Percentiles rank a stretch among this genome's conserved stretches.
Conservation (phyloP, 2,113 vertebrate genomes). For the Pundamilia nyererei region DNA sequence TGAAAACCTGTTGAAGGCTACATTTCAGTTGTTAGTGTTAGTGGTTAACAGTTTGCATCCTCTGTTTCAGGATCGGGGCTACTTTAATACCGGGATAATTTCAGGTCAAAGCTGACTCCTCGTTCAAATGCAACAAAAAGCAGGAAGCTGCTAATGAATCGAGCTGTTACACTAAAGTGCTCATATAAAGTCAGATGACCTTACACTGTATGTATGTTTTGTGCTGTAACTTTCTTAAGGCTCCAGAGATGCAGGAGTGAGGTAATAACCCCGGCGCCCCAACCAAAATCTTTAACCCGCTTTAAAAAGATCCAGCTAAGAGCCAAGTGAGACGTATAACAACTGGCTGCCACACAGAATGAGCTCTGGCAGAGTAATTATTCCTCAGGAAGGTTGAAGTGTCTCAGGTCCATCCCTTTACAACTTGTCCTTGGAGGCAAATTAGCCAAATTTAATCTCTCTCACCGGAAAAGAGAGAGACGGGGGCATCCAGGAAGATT, state of each 20-base stretch:
- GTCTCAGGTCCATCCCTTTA: conserved; percentile 17
- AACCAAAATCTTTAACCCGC: not conserved
- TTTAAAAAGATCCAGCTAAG: not conserved
- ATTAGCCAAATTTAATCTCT: not conserved
- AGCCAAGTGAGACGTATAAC: not conserved
- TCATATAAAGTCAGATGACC: not conserved
- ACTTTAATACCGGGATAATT: not conserved
- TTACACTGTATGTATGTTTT: not conserved
- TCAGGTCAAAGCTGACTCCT: not conserved
- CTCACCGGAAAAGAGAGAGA: not conserved
- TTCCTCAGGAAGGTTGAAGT: conserved; percentile 1
- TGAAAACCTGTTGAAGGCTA: not conserved
- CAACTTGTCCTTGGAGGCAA: conserved; percentile 2
- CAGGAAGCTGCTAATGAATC: not conserved
- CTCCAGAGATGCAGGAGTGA: not conserved
- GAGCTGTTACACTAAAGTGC: not conserved
- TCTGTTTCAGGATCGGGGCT: not conserved
- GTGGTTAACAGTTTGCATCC: not conserved
- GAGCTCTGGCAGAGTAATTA: conserved; percentile 34
- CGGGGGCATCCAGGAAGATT: not conserved
- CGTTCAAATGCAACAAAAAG: not conserved
- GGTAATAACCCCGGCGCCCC: not conserved
- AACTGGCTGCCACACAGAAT: conserved; percentile 5
- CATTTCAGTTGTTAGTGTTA: not conserved
- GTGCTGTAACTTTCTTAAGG: not conserved